Evolutionary conservation across 2,888 invertebrate genomes (phyloP).

Genomic region (Carabus problematicus): DNA sequence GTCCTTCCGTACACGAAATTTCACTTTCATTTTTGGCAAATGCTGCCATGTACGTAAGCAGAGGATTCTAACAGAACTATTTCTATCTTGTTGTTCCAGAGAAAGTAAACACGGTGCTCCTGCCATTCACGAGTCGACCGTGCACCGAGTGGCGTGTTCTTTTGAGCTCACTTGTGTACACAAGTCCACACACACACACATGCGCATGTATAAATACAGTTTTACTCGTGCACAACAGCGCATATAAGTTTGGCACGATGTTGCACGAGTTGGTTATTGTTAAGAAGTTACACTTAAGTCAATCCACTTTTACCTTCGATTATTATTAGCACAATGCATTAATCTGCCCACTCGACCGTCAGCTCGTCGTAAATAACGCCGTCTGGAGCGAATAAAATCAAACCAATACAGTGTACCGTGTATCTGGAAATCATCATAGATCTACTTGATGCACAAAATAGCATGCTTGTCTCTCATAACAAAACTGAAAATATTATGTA

Average conservation of each 20-base stretch:
- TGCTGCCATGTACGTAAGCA: too few species aligned
- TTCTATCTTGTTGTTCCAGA: conserved; percentile 1
- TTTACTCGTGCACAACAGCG: conserved; percentile 23
- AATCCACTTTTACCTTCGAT: conserved; percentile 34
- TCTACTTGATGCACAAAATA: too few species aligned
- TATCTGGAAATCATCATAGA: too few species aligned
- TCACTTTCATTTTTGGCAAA: too few species aligned
- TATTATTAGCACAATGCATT: conserved; percentile 33
- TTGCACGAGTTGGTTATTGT: background rate
- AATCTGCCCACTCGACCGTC: background rate
- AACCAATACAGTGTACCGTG: too few species aligned
- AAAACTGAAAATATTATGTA: too few species aligned
- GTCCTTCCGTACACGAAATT: too few species aligned
- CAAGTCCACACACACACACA: background rate
- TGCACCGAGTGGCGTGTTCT: conserved; percentile 8
- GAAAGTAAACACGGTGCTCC: background rate
- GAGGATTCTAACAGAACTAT: background rate
- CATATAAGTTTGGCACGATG: conserved; percentile 32
- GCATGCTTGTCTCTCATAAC: too few species aligned
- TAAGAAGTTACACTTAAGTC: conserved; percentile 24
- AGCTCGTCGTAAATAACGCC: too few species aligned
- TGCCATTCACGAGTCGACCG: conserved; percentile 2
- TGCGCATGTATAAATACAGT: background rate
- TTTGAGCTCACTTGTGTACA: conserved; percentile 6
- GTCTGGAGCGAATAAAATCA: too few species aligned